Base-by-base conservation (phyloP, 2,888 invertebrate species). In the Lasioglossum calceatum region DNA sequence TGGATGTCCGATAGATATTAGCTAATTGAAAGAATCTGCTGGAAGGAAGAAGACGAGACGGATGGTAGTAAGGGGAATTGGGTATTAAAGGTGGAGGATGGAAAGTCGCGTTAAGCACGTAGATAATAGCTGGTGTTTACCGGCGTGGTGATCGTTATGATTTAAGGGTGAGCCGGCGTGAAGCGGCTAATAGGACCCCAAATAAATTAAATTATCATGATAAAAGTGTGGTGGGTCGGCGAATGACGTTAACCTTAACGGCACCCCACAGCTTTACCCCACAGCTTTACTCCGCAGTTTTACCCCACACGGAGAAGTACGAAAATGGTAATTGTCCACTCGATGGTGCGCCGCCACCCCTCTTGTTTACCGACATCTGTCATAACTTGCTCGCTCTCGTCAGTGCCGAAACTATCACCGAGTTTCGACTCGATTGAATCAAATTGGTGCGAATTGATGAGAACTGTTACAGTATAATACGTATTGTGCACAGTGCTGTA, bases 201-300 rank as follows among this genome's bases (percentile, higher is more conserved):
- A 94, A 94, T 94, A 94, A 94, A 94, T 94, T 94, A 94, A 94
- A 94, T 94, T 94, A 94, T 94, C 94, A 94, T 94, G 91, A 94
- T 94, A 94, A 94, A 94, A 84, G 88, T 84, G 79, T 79, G 75
- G 82, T 82, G 84, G 88, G 50, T 50, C 32, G 90, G 81, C 84
- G 88, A 87, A 83, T 82, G 88, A 88, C 84, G 82, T 73, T 85
- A 85, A 85, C 80, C 85, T 85, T 84, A 88, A 86, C 77, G 72
- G 80, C 84, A 74, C 88, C 88, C 85, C 79, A 79, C 75, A 78
- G 83, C 64, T 79, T 81, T 27, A 47, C 82, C 32, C 78, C 79
- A 78, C 74, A 80, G 70, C 70, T 70, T 70, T 83, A 79, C 87
- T 87, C 85, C 75, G 77, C 75, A 77, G 83, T 61, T 79, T 80